Evolutionary conservation across 2,888 invertebrate genomes (phyloP).

Genomic region (Ornithoptera priamus): DNA sequence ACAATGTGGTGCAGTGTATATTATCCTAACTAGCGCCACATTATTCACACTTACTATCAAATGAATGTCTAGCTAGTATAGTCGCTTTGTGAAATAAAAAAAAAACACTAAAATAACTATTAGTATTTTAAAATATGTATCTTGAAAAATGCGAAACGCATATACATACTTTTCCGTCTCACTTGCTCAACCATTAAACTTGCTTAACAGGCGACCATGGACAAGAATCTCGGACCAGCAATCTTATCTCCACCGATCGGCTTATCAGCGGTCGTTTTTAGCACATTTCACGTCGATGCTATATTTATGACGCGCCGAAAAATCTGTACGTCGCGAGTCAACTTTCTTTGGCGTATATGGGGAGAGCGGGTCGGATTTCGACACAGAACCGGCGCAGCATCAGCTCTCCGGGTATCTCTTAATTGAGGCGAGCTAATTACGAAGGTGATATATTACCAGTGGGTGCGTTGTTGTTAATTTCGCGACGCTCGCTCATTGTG

Average conservation of each 20-base stretch:
- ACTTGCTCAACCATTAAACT: neutral
- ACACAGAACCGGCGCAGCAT: constrained; percentile 38
- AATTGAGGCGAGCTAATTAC: constrained; percentile 48
- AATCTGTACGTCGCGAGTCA: constrained; percentile 58
- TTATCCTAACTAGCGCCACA: too few species aligned
- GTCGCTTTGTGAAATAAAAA: too few species aligned
- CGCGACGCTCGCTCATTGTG: constrained; percentile 9
- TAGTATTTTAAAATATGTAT: too few species aligned
- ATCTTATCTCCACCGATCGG: constrained; percentile 16
- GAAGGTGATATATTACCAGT: constrained; percentile 30
- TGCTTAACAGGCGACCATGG: neutral
- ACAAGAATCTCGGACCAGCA: constrained; percentile 4
- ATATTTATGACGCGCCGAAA: constrained; percentile 18
- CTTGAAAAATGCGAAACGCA: neutral
- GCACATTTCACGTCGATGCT: constrained; percentile 18
- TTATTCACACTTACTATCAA: too few species aligned
- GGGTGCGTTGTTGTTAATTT: constrained; percentile 30
- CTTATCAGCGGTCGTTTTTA: constrained; percentile 20
- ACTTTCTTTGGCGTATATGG: constrained; percentile 72
- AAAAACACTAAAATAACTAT: too few species aligned
- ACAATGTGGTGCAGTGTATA: too few species aligned
- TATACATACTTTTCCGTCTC: neutral
- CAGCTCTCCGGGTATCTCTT: constrained; percentile 33
- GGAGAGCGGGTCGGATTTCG: constrained; percentile 48
- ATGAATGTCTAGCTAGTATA: too few species aligned